phyloP scores from a whole-genome alignment of 2,888 invertebrate genomes.

The Cataglyphis rosenhaueri region DNA sequence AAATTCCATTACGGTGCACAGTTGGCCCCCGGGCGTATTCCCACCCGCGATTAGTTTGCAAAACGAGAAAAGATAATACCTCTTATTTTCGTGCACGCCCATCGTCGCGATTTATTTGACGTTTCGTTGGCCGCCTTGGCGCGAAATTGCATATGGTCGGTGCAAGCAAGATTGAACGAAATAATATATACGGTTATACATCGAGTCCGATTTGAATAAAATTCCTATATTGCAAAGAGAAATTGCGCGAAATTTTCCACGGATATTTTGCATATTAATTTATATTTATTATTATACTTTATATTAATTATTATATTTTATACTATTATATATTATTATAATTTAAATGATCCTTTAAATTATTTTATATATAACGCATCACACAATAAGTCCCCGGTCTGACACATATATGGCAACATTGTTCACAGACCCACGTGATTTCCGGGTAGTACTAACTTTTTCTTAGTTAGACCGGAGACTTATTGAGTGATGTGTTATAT shows the following conservation, averaged over 20 bases:
- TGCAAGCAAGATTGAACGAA: background rate
- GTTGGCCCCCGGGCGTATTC: background rate
- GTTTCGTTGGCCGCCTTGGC: background rate
- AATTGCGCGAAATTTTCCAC: background rate
- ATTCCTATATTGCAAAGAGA: background rate
- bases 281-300: background rate
- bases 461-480: no score
- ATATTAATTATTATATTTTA: no score
- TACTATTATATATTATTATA: no score
- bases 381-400: no score
- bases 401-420: no score
- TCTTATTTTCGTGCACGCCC: constrained; percentile 42
- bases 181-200: background rate
- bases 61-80: constrained; percentile 40
- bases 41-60: constrained; percentile 33
- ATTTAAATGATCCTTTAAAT: no score
- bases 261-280: background rate
- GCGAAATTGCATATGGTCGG: background rate
- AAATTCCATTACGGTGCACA: constrained; percentile 39
- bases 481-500: background rate
- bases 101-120: constrained; percentile 43
- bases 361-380: no score
- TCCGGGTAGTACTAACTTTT: no score
- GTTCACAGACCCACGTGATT: no score
- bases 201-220: background rate